Conservation (phyloP, 2,113 vertebrate species). For the Galemys pyrenaicus region DNA sequence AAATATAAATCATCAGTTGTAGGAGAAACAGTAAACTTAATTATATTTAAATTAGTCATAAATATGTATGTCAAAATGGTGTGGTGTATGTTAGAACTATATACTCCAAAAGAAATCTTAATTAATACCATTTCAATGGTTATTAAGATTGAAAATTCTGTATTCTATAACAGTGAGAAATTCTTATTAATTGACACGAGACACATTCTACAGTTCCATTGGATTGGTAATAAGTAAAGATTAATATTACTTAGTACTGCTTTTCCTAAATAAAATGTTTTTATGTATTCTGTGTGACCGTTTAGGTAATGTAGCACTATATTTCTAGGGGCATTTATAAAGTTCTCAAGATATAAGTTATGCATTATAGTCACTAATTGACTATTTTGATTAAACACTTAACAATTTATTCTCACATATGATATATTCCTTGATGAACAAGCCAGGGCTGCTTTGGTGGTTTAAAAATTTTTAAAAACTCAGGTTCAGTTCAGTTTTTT, state of each 20-base stretch:
- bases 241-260: neutral
- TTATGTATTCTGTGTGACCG: neutral
- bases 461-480: neutral
- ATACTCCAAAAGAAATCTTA: slow-evolving; percentile 46
- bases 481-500: neutral
- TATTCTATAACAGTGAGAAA: neutral
- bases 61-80: slow-evolving; percentile 65
- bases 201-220: neutral
- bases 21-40: neutral
- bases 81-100: slow-evolving; percentile 45
- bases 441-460: rapidly evolving
- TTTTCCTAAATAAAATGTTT: neutral
- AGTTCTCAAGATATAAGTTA: neutral
- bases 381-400: neutral
- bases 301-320: neutral
- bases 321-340: neutral
- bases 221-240: neutral
- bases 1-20: slow-evolving; percentile 39
- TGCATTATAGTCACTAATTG: neutral
- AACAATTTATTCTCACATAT: neutral
- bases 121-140: slow-evolving; percentile 59
- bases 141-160: slow-evolving; percentile 57
- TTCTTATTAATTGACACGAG: neutral
- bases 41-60: slow-evolving; percentile 62
- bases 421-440: neutral